Evolutionary conservation across 2,888 invertebrate genomes (phyloP).

Genomic region (Chalcosyrphus nemorum): DNA sequence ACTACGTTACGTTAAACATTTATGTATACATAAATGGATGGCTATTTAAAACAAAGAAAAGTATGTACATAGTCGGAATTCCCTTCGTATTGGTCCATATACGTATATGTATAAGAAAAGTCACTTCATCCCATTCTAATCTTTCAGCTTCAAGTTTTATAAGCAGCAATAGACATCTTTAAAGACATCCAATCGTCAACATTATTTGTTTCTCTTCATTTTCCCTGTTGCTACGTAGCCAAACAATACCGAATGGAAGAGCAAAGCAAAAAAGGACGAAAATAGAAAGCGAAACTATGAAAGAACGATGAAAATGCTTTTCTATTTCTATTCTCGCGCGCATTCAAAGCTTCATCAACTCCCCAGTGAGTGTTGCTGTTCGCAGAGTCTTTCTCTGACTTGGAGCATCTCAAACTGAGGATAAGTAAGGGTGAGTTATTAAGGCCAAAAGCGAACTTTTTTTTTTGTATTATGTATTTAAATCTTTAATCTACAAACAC

Average conservation of each 20-base stretch:
- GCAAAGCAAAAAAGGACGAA: conserved; percentile 49
- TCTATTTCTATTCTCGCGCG: conserved; percentile 42
- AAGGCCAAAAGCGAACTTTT: conserved; percentile 34
- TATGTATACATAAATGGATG: no score
- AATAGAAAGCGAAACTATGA: conserved; percentile 56
- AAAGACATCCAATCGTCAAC: conserved; percentile 8
- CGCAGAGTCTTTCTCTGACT: neutral
- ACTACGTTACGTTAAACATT: no score
- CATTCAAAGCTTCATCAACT: conserved; percentile 44
- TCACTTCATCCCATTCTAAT: neutral
- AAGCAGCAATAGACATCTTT: neutral
- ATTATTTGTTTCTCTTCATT: neutral
- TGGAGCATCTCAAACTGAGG: neutral
- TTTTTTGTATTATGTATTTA: conserved; percentile 16
- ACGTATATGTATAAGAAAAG: neutral
- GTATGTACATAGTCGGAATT: neutral
- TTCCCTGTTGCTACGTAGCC: conserved; percentile 62
- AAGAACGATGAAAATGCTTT: conserved; percentile 31
- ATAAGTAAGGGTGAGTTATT: conserved; percentile 18
- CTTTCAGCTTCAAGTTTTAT: neutral
- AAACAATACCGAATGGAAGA: conserved; percentile 45
- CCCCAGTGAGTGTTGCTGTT: conserved; percentile 24
- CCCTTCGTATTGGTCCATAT: no score
- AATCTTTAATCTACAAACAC: conserved; percentile 11
- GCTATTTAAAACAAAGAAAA: no score